Evolutionary conservation across 2,888 invertebrate species (phyloP).

Genomic region (Candidula unifasciata): DNA sequence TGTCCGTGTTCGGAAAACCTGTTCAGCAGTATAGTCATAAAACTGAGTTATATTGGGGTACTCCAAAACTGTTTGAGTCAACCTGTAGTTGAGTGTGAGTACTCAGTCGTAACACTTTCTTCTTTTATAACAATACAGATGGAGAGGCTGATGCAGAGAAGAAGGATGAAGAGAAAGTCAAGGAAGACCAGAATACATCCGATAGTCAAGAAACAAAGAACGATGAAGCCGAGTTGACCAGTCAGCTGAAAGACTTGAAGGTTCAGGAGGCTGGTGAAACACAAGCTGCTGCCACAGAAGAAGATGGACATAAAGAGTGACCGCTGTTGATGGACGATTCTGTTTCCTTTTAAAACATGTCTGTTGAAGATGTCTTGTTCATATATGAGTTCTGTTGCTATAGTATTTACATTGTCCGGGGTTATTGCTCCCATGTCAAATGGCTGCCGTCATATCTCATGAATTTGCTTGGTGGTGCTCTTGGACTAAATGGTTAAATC

Average conservation of each 20-base stretch:
- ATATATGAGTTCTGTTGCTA: not conserved
- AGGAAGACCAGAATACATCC: not conserved
- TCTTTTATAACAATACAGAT: slow-evolving; percentile 14
- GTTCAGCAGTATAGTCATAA: too few relatives aligned
- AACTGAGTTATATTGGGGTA: too few relatives aligned
- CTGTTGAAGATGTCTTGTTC: slow-evolving; percentile 3
- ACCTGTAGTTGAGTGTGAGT: too few relatives aligned
- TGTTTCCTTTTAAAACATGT: slow-evolving; percentile 18
- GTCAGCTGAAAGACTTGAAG: slow-evolving; percentile 47
- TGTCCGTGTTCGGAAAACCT: too few relatives aligned
- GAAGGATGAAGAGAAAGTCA: slow-evolving; percentile 20
- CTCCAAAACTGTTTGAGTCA: too few relatives aligned
- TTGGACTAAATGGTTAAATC: too few relatives aligned
- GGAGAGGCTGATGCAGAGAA: slow-evolving; percentile 35
- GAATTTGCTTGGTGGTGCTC: too few relatives aligned
- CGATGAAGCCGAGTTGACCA: slow-evolving; percentile 33
- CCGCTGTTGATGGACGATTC: not conserved
- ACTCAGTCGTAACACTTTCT: not conserved
- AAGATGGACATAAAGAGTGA: slow-evolving; percentile 12
- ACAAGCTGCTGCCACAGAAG: not conserved
- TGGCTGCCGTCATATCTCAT: too few relatives aligned
- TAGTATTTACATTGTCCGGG: not conserved
- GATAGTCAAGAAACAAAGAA: slow-evolving; percentile 4
- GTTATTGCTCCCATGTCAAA: not conserved
- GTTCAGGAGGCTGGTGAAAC: slow-evolving; percentile 4